Evolutionary conservation across 2,113 vertebrate species (phyloP).

Genomic region (Heterocephalus glaber): DNA sequence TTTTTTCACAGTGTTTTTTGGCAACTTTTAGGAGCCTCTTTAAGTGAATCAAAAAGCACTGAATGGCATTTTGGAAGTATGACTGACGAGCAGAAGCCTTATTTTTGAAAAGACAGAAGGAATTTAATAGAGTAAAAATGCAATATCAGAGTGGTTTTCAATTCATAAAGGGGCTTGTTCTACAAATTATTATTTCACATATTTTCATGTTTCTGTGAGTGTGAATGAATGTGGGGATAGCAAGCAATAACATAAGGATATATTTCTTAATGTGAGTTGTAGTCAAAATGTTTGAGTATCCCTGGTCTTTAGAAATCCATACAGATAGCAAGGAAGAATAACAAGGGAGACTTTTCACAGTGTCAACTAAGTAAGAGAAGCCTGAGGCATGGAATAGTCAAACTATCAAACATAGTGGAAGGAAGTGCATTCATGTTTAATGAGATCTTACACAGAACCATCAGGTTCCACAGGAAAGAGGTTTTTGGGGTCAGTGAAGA

Average conservation of each 20-base stretch:
- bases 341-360: neutral
- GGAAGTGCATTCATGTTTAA: neutral
- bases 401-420: neutral
- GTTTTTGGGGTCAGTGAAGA: neutral
- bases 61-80: neutral
- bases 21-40: neutral
- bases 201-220: neutral
- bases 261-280: neutral
- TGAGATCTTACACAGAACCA: neutral
- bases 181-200: neutral
- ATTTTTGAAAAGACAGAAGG: neutral
- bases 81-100: neutral
- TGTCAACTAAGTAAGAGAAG: neutral
- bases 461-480: neutral
- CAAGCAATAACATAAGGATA: neutral
- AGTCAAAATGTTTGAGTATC: neutral
- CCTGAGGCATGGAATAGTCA: neutral
- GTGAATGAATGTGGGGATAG: neutral
- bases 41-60: neutral
- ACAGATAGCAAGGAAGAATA: neutral
- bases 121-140: neutral
- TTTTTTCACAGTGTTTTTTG: neutral
- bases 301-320: neutral
- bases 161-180: neutral
- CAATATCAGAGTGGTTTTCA: neutral